A percentile compares a stretch with the other conserved stretches of the same genome.
These are phyloP conservation scores for Rhopalosiphum nymphaeae DNA, from an alignment of 2,888 invertebrate species.

Conservation along the genomic window DNA sequence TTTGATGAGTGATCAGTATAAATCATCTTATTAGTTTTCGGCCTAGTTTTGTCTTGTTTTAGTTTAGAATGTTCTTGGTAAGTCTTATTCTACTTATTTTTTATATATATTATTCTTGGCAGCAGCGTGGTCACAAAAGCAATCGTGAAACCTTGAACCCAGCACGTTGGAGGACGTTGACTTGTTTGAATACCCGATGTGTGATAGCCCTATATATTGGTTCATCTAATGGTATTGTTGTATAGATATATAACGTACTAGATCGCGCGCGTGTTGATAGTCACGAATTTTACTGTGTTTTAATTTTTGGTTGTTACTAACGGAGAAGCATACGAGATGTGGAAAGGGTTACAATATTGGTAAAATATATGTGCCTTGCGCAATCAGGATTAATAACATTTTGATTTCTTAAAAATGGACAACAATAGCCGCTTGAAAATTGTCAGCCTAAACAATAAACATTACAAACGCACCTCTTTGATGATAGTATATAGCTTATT, in stretches of 20 bases:
- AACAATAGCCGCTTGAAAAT: slow-evolving; percentile 56
- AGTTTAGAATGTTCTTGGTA: slow-evolving; percentile 14
- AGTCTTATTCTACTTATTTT: slow-evolving; percentile 5
- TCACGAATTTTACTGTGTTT: slow-evolving; percentile 52
- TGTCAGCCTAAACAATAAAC: slow-evolving; percentile 58
- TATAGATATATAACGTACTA: neutral
- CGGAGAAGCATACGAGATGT: neutral
- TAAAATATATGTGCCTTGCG: slow-evolving; percentile 45
- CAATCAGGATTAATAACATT: slow-evolving; percentile 57
- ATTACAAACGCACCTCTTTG: slow-evolving; percentile 53
- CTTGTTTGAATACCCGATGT: slow-evolving; percentile 58
- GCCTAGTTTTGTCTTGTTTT: slow-evolving; percentile 7
- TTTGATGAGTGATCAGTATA: neutral
- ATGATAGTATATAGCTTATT: slow-evolving; percentile 46
- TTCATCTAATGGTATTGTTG: slow-evolving; percentile 53
- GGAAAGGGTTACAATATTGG: neutral
- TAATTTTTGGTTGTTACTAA: slow-evolving; percentile 44
- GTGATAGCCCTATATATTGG: slow-evolving; percentile 50
- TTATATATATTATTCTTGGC: slow-evolving; percentile 29
- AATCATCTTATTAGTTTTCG: neutral
- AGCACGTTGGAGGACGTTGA: slow-evolving; percentile 52
- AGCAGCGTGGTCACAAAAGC: slow-evolving; percentile 54
- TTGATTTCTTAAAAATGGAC: slow-evolving; percentile 56
- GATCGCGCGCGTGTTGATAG: slow-evolving; percentile 32
- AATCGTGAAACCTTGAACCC: slow-evolving; percentile 62